Percentiles rank a stretch among this genome's conserved stretches.
Evolutionary conservation across 2,797 vertebrate species (phyloP).

Genomic region (Parotocinclus haroldoi): DNA sequence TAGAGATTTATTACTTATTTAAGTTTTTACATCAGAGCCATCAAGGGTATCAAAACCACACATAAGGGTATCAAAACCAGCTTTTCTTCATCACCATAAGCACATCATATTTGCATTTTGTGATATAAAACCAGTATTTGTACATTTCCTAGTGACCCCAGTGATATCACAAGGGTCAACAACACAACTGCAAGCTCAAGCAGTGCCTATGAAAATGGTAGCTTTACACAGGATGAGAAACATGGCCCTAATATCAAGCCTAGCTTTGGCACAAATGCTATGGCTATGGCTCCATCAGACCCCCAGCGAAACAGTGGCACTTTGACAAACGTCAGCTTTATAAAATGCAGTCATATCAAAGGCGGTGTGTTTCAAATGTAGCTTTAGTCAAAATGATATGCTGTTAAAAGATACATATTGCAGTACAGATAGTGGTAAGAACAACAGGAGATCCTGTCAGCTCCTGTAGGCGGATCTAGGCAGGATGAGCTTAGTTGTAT

Average conservation of each 20-base stretch:
- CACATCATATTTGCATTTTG: slow-evolving; percentile 23
- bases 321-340: slow-evolving; percentile 44
- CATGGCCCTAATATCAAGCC: slow-evolving; percentile 40
- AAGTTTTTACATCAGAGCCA: slow-evolving; percentile 47
- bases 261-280: slow-evolving; percentile 39
- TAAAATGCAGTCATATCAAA: slow-evolving; percentile 44
- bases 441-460: too few relatives aligned
- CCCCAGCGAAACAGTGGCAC: slow-evolving; percentile 50
- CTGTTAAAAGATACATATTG: slow-evolving; percentile 39
- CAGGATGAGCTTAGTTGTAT: neutral
- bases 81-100: slow-evolving; percentile 32
- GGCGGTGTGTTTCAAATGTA: slow-evolving; percentile 38
- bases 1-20: slow-evolving; percentile 52
- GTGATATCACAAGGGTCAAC: slow-evolving; percentile 39
- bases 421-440: slow-evolving; percentile 30
- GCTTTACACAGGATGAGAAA: slow-evolving; percentile 33
- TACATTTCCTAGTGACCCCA: slow-evolving; percentile 37
- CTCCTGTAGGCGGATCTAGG: too few relatives aligned
- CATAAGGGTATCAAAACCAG: slow-evolving; percentile 49
- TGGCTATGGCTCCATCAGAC: slow-evolving; percentile 41
- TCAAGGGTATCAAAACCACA: slow-evolving; percentile 46
- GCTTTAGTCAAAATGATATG: slow-evolving; percentile 46
- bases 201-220: slow-evolving; percentile 41
- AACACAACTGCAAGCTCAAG: slow-evolving; percentile 29
- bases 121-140: slow-evolving; percentile 36